A percentile compares a stretch with the other conserved stretches of the same genome.
Conservation (phyloP, 2,797 vertebrate species). For the Tokudaia tokunoshimensis region DNA sequence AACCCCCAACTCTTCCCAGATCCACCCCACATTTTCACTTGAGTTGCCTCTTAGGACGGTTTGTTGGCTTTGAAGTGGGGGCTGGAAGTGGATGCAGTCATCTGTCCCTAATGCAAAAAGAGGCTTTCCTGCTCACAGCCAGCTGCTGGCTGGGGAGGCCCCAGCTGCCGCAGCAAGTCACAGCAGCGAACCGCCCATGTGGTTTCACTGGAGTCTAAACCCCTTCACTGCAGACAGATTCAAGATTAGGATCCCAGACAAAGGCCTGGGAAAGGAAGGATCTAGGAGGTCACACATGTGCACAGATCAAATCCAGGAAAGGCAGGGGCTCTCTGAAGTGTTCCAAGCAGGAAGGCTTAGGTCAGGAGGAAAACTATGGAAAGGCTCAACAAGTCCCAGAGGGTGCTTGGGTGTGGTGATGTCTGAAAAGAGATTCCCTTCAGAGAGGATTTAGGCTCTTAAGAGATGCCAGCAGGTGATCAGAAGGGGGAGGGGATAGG, state of each 20-base stretch:
- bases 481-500: neutral
- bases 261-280: neutral
- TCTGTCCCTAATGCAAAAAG: constrained; percentile 18
- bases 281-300: neutral
- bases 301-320: neutral
- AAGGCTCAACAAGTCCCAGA: neutral
- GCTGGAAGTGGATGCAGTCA: no score
- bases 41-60: neutral
- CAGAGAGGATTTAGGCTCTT: neutral
- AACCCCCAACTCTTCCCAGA: neutral
- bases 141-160: constrained; percentile 3
- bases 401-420: neutral
- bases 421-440: constrained; percentile 21
- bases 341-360: neutral
- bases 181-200: neutral
- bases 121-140: neutral
- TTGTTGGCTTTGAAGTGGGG: neutral
- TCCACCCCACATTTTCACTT: neutral
- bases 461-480: constrained; percentile 8
- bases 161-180: neutral
- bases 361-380: neutral
- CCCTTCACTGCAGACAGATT: neutral
- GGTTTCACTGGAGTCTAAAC: neutral
- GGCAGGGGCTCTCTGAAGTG: neutral
- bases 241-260: neutral